Evolutionary conservation across 1,140 invertebrate species (phyloP).

Genomic region (Oedothorax gibbosus): DNA sequence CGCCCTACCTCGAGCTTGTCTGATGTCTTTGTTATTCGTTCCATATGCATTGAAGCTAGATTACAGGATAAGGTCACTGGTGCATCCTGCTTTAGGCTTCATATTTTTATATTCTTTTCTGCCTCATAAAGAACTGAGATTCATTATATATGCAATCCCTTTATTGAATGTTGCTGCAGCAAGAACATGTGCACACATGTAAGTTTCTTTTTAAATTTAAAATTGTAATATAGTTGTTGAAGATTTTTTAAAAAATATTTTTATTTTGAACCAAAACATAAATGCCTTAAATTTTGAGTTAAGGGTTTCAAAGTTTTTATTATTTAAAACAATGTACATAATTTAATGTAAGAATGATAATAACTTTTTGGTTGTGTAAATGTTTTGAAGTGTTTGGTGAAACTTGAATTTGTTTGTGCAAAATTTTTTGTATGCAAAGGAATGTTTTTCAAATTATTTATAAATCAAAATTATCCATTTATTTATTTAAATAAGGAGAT

Average conservation of each 20-base stretch:
- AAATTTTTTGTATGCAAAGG: no score
- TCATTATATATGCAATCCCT: slow-evolving; percentile 97
- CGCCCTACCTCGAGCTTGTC: slow-evolving; percentile 90
- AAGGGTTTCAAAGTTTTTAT: slow-evolving; percentile 11
- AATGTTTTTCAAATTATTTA: no score
- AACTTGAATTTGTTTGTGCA: no score
- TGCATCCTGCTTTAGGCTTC: slow-evolving; percentile 84
- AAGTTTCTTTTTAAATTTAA: slow-evolving; percentile 70
- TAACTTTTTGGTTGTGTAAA: no score
- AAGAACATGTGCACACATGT: slow-evolving; percentile 86
- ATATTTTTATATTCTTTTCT: slow-evolving; percentile 92
- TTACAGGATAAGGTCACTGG: slow-evolving; percentile 76
- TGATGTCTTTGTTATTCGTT: slow-evolving; percentile 82
- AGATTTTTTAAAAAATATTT: not conserved
- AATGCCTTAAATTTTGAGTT: slow-evolving; percentile 13
- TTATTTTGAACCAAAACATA: not conserved
- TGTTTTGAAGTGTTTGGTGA: no score
- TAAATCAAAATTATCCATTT: no score
- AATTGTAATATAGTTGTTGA: slow-evolving; percentile 3
- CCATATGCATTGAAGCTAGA: slow-evolving; percentile 85
- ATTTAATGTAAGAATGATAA: no score
- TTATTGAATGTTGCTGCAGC: slow-evolving; percentile 93
- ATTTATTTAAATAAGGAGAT: no score
- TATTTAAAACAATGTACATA: not conserved
- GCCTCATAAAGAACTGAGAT: slow-evolving; percentile 98